Evolutionary conservation across 2,797 vertebrate species (phyloP).

Genomic region (Naso thynnoides): DNA sequence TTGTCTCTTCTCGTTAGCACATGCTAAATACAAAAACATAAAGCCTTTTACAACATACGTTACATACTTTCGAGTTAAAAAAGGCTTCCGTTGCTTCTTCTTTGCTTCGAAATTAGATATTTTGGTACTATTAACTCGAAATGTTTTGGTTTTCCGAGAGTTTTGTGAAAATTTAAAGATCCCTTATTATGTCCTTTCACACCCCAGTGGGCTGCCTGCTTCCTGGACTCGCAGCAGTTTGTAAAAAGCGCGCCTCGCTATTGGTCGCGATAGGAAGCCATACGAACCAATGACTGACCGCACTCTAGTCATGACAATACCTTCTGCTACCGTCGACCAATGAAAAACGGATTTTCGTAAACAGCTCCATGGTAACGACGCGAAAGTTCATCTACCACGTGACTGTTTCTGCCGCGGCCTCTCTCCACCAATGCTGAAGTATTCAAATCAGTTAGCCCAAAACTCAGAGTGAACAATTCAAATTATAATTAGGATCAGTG

Average conservation of each 20-base stretch:
- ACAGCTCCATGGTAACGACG: conserved; percentile 81
- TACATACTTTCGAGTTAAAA: conserved; percentile 34
- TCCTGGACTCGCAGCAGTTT: conserved; percentile 79
- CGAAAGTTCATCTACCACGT: conserved; percentile 63
- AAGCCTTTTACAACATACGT: neutral
- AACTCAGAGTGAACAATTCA: too few relatives aligned
- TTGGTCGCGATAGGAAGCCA: conserved; percentile 68
- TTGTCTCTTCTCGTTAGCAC: conserved; percentile 2
- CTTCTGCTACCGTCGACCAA: conserved; percentile 64
- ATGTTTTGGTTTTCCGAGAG: conserved; percentile 16
- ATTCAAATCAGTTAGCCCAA: too few relatives aligned
- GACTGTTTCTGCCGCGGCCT: conserved; percentile 45
- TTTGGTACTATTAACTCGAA: neutral
- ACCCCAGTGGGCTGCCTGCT: conserved; percentile 61
- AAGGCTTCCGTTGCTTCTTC: neutral
- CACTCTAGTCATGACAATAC: neutral
- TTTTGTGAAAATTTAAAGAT: conserved; percentile 57
- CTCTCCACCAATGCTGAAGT: too few relatives aligned
- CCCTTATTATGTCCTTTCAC: conserved; percentile 28
- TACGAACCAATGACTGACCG: conserved; percentile 67
- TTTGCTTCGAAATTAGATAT: neutral
- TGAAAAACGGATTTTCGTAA: conserved; percentile 62
- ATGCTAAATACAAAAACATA: conserved; percentile 7
- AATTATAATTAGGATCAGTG: too few relatives aligned
- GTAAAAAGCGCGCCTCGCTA: conserved; percentile 81